Conservation (phyloP, 2,113 vertebrate genomes). For the Irena cyanogastra region DNA sequence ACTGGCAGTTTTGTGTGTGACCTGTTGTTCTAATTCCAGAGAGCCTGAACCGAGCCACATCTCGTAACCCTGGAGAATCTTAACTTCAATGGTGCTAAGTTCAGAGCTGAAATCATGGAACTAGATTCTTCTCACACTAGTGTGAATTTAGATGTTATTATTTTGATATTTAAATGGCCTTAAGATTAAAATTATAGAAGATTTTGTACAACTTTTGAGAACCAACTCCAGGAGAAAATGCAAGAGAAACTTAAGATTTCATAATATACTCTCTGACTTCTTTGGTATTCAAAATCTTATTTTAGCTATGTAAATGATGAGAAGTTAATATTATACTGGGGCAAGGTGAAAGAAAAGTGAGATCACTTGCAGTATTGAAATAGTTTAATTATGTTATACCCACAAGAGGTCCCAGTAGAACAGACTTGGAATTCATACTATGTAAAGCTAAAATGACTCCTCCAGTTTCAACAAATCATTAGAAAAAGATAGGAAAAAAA, state of each 20-base stretch:
- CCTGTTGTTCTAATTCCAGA: neutral
- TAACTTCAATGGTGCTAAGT: neutral
- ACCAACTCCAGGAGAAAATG: neutral
- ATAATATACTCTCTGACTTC: neutral
- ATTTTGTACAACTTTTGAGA: neutral
- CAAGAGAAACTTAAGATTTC: neutral
- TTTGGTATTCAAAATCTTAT: constrained; percentile 31
- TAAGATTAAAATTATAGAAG: neutral
- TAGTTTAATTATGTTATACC: constrained; percentile 39
- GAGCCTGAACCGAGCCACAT: neutral
- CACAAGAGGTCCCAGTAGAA: neutral
- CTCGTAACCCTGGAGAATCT: neutral
- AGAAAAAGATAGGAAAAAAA: neutral
- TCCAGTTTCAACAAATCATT: constrained; percentile 32
- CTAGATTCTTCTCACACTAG: neutral
- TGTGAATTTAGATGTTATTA: neutral
- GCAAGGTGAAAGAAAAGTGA: constrained; percentile 31
- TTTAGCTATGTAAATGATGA: constrained; percentile 43
- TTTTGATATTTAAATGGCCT: neutral
- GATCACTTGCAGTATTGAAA: constrained; percentile 36
- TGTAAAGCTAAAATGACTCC: constrained; percentile 35
- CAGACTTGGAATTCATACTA: constrained; percentile 27
- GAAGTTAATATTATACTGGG: constrained; percentile 15
- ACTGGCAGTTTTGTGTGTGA: neutral
- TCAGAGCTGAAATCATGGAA: neutral